Base-by-base conservation (phyloP, 2,888 invertebrate species). In the Rapana venosa region DNA sequence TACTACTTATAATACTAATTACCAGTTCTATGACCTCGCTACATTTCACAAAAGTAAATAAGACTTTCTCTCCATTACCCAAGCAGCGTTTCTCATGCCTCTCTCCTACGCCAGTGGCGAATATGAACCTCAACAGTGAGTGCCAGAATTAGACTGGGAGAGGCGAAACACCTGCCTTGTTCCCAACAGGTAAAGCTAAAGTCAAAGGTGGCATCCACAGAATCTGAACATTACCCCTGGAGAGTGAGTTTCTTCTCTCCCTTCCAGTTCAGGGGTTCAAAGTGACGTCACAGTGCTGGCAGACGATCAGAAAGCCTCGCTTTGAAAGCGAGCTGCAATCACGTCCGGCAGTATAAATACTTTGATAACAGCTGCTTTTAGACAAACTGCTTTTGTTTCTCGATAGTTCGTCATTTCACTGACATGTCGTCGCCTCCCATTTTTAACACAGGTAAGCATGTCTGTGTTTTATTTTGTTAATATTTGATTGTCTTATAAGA, bases 271-370 rank as follows among this genome's bases (percentile, higher is more conserved):
- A 26, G 56, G 8, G 8, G 36, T 83, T 83, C 58, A 88, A 88
- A 88, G 61, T 91, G 91, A 91, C 91, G 91, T 91, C 87, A 90
- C 58, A 15, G n/a, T 5, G 11, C 81, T 91, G 91, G 91, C 90
- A 35, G 79, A 26, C 47, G 36, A 66, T 91, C 91, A 90, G 87
- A n/a, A 32, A 89, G 90, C 90, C 91, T 90, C 91, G 88, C n/a
- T 88, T 77, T 90, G 88, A 89, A n/a, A 35, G 26, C 35, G 32
- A 47, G 11, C 66, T 83, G 83, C 77, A 89, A 90, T 87, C 84
- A 56, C 87, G 86, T 32, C 36, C 84, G 35, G 79, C 35, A 86
- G 87, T 90, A 90, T 90, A 90, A 85, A 91, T 70, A 88, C 86
- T 91, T 91, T 91, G 88, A 88, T 88, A 36, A 83, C 32, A 32